Base-by-base conservation (phyloP, 2,797 vertebrate genomes). In the Ataeniobius toweri region DNA sequence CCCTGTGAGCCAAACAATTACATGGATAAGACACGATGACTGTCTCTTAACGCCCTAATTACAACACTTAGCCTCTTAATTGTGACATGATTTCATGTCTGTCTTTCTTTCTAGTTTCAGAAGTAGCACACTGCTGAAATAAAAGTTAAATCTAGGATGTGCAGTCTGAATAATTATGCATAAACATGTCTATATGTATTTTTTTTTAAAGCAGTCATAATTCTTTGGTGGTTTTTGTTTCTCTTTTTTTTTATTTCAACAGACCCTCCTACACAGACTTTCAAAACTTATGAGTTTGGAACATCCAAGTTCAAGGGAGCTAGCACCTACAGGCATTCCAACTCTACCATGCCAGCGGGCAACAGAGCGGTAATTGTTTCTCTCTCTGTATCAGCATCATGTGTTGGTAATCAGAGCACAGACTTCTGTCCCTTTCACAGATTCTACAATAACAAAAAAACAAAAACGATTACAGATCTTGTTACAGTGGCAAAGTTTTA, bases 281-380 rank as follows among this genome's bases (percentile, higher is more conserved):
- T 22, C 8, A 4, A 65, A 1, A 13, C 3, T 36, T 28, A 41
- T n/a, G 92, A 94, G 31, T 92, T 90, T 74, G 83, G 80, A 69
- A 10, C 74, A 0, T 95, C 94, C 92, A 93, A 83, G 89, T 94
- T 92, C 78, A 55, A 85, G 50, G 4, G 79, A 7, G 94, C 90
- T 31, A 85, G 79, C 71, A 77, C 24, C 18, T 87, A 82, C 75
- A 58, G 10, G 51, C 86, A 56, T 72, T 55, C 26, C 85, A 76
- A 0, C 53, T 88, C 91, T 71, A 63, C 6, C 6, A 1, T 5
- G 63, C 58, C 77, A 22, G 0, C 80, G 2, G 24, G 55, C 81
- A 86, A 0, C 82, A 94, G 80, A 92, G 10, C 0, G 92, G 94
- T 94, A 93, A 89, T n/a, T 79, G 3, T 75, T 74, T 78, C n/a